These are phyloP conservation scores for Serilophus lunatus DNA, from an alignment of 2,113 vertebrate genomes.

Conservation along the genomic window DNA sequence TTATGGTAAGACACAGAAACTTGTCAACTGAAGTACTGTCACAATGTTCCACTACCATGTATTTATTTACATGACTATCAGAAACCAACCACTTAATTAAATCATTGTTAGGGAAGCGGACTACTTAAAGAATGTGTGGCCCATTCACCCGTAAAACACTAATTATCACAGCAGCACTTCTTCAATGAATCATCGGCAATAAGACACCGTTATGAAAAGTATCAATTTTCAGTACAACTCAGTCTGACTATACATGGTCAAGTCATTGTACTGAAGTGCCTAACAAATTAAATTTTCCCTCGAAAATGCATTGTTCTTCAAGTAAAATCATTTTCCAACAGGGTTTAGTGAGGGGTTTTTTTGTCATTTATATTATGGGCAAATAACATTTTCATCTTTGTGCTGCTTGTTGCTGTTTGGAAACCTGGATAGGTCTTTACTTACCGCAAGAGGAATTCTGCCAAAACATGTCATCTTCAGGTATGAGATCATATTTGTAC, in stretches of 20 bases:
- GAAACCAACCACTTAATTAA: slow-evolving; percentile 28
- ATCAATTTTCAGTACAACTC: slow-evolving; percentile 31
- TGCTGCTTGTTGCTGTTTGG: background rate
- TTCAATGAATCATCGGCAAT: slow-evolving; percentile 40
- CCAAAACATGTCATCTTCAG: background rate
- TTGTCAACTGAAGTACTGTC: slow-evolving; percentile 1
- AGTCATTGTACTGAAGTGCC: slow-evolving; percentile 8
- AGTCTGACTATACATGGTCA: background rate
- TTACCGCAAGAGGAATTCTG: background rate
- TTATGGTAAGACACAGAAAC: slow-evolving; percentile 35
- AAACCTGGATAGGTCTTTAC: background rate
- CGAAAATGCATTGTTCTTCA: background rate
- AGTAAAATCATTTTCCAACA: background rate
- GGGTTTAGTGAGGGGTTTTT: background rate
- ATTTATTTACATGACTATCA: slow-evolving; percentile 47
- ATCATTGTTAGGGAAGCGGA: slow-evolving; percentile 30
- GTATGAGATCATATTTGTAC: background rate
- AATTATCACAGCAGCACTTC: slow-evolving; percentile 45
- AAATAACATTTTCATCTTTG: background rate
- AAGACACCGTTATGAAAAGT: slow-evolving; percentile 35
- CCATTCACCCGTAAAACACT: slow-evolving; percentile 21
- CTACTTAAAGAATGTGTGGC: slow-evolving; percentile 17
- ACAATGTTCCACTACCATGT: background rate
- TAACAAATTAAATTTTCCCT: slow-evolving; percentile 33
- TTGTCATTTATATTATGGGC: background rate